A percentile compares a stretch with the other conserved stretches of the same genome.
These are phyloP conservation scores for Melitaea athalia DNA, from an alignment of 2,888 invertebrate species.

Conservation along the genomic window DNA sequence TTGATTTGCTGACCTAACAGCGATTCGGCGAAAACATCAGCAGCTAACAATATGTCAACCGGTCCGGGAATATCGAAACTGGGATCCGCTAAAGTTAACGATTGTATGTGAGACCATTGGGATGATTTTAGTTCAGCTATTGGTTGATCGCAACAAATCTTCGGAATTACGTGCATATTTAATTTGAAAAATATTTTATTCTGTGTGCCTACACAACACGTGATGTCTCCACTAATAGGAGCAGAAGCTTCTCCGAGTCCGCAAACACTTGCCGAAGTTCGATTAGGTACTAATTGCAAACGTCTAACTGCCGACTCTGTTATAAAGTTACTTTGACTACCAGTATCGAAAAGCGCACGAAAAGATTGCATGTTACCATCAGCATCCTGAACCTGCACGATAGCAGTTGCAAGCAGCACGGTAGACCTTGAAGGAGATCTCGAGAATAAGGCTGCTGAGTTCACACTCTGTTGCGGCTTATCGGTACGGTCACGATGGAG, in stretches of 20 bases:
- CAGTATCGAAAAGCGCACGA: conserved; percentile 24
- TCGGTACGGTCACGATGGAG: too few relatives aligned
- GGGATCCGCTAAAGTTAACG: too few relatives aligned
- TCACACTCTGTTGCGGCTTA: too few relatives aligned
- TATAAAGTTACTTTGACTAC: conserved; percentile 27
- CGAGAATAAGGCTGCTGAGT: neutral
- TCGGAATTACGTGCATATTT: too few relatives aligned
- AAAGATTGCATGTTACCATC: conserved; percentile 21
- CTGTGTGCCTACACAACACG: neutral
- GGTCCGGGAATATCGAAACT: too few relatives aligned
- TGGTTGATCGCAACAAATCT: too few relatives aligned
- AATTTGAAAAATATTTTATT: too few relatives aligned
- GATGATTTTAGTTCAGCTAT: too few relatives aligned
- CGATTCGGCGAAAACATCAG: too few relatives aligned
- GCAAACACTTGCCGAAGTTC: neutral
- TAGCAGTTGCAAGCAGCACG: conserved; percentile 22
- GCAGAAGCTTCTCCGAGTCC: conserved; percentile 10
- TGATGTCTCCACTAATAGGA: neutral
- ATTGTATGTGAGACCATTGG: too few relatives aligned
- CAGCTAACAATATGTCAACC: too few relatives aligned
- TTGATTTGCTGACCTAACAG: too few relatives aligned
- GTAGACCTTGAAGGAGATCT: conserved; percentile 7
- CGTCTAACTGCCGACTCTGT: conserved; percentile 17
- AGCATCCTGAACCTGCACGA: conserved; percentile 20
- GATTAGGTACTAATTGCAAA: neutral